Conservation (phyloP, 2,113 vertebrate species). For the Chlamydotis undulata region DNA sequence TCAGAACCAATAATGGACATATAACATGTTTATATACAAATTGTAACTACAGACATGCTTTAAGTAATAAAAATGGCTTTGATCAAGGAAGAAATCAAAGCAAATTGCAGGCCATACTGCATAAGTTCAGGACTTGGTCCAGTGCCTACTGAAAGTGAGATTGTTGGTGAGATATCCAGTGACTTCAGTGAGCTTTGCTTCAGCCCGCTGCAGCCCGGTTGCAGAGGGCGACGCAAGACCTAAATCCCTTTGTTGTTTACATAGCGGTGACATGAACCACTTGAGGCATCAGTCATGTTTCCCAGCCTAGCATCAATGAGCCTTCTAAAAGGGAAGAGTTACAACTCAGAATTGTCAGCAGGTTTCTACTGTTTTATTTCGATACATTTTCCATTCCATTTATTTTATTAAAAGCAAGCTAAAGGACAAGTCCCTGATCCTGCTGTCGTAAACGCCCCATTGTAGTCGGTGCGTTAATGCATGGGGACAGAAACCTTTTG, state of each 20-base stretch:
- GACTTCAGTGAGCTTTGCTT: neutral
- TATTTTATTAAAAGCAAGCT: neutral
- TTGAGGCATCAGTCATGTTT: neutral
- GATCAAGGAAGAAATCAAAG: neutral
- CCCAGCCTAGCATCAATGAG: neutral
- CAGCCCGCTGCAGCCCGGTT: neutral
- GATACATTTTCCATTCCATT: neutral
- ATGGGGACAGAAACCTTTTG: neutral
- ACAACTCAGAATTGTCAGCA: neutral
- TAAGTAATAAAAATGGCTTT: neutral
- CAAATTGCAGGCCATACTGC: neutral
- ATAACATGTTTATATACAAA: neutral
- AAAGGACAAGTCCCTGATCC: neutral
- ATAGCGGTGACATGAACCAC: neutral
- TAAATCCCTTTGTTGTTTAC: neutral
- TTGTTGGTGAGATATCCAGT: neutral
- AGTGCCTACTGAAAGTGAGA: neutral
- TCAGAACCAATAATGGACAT: neutral
- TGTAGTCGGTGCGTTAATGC: neutral
- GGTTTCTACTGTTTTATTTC: neutral
- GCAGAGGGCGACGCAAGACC: neutral
- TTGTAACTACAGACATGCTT: neutral
- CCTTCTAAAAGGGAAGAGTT: neutral
- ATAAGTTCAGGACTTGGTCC: neutral
- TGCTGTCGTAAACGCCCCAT: accelerated